phyloP scores from a whole-genome alignment of 2,797 vertebrate species.

The Channallabes apus region DNA sequence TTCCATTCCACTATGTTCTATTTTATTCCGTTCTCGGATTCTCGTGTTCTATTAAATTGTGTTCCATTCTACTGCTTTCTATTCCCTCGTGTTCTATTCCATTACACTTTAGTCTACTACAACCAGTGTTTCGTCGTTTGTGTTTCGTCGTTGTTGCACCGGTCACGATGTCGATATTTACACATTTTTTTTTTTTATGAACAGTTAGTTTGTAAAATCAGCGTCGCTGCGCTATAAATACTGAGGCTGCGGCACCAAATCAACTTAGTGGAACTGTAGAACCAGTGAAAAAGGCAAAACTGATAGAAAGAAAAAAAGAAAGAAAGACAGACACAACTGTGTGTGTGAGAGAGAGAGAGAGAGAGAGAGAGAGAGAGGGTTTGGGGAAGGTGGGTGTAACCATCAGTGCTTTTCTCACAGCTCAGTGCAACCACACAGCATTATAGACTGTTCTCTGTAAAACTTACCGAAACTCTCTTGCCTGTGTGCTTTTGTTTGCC shows the following conservation, averaged over 20 bases:
- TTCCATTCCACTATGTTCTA: too few species aligned
- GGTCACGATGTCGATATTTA: background rate
- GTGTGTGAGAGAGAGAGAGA: background rate
- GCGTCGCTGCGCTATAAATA: background rate
- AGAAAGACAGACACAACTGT: background rate
- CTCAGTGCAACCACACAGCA: background rate
- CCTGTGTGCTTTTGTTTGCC: background rate
- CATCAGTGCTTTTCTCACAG: background rate
- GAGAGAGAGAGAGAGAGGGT: background rate
- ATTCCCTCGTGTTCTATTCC: background rate
- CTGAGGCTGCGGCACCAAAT: background rate
- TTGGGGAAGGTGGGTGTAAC: background rate
- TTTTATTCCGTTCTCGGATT: too few species aligned
- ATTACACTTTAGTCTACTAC: background rate
- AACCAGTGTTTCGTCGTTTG: background rate
- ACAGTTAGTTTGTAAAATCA: background rate
- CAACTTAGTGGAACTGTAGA: background rate
- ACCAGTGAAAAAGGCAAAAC: background rate
- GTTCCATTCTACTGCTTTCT: too few species aligned
- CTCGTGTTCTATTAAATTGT: too few species aligned
- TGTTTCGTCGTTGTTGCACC: background rate
- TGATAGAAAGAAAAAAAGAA: background rate
- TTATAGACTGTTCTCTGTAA: background rate
- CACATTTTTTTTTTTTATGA: background rate
- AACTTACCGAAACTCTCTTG: background rate